Evolutionary conservation across 2,888 invertebrate species (phyloP).

Genomic region (Scaptomyza parva): DNA sequence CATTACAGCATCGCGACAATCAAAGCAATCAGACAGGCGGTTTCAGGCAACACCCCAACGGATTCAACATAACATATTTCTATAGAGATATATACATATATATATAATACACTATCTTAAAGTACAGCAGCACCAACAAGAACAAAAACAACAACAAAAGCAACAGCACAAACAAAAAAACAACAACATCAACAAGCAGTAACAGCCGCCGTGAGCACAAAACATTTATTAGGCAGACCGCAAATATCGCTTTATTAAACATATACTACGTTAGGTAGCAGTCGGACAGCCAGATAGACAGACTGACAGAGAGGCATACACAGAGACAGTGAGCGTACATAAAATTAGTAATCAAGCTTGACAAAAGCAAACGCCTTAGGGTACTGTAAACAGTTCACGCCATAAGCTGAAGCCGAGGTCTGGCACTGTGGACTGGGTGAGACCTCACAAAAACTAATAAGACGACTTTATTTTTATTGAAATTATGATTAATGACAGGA

Average conservation of each 20-base stretch:
- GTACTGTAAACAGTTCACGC: slow-evolving; percentile 17
- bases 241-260: slow-evolving; percentile 70
- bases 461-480: slow-evolving; percentile 74
- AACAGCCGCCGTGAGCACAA: slow-evolving; percentile 30
- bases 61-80: slow-evolving; percentile 26
- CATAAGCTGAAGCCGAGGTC: slow-evolving; percentile 28
- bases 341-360: slow-evolving; percentile 72
- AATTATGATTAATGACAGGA: slow-evolving; percentile 81
- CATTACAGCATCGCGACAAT: slow-evolving; percentile 57
- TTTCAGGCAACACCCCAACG: slow-evolving; percentile 38
- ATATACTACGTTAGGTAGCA: slow-evolving; percentile 52
- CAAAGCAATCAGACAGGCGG: slow-evolving; percentile 39
- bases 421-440: slow-evolving; percentile 19
- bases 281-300: slow-evolving; percentile 8
- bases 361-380: slow-evolving; percentile 49
- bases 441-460: slow-evolving; percentile 53
- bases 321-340: slow-evolving; percentile 29
- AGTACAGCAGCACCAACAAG: slow-evolving; percentile 27
- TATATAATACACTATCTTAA: slow-evolving; percentile 28
- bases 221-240: slow-evolving; percentile 53
- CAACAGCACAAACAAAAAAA: too few relatives aligned
- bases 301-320: too few relatives aligned
- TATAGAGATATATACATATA: slow-evolving; percentile 11
- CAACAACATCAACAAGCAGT: slow-evolving; percentile 31
- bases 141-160: slow-evolving; percentile 25